phyloP scores from a whole-genome alignment of 2,113 vertebrate genomes.

The Oryzias javanicus region DNA sequence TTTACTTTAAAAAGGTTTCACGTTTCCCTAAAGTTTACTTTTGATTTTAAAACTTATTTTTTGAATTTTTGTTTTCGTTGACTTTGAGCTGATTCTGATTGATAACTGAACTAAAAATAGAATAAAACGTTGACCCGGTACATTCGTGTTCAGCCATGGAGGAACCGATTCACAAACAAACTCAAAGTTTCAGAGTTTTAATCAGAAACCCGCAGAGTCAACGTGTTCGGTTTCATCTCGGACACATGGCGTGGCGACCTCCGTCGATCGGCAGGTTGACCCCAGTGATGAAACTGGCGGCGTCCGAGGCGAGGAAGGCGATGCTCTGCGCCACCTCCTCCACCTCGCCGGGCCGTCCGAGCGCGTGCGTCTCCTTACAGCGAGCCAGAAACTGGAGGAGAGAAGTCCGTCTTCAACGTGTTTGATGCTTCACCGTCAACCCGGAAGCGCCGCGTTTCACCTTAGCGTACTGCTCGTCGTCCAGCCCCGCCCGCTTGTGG shows the following conservation, averaged over 20 bases:
- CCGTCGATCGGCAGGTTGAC: conserved; percentile 81
- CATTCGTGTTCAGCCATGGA: too few relatives aligned
- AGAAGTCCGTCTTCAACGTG: neutral
- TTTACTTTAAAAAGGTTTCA: too few relatives aligned
- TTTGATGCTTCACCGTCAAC: too few relatives aligned
- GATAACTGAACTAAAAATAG: too few relatives aligned
- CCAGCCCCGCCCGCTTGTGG: conserved; percentile 79
- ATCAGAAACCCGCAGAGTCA: conserved; percentile 6
- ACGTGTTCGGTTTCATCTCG: conserved; percentile 50
- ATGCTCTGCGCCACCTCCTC: conserved; percentile 82
- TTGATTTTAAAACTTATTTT: too few relatives aligned
- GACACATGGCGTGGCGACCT: conserved; percentile 83
- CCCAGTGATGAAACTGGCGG: conserved; percentile 81
- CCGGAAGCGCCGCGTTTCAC: conserved; percentile 31
- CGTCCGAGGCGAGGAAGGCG: conserved; percentile 82
- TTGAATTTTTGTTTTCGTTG: too few relatives aligned
- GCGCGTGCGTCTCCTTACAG: conserved; percentile 77
- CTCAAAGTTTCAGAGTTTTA: conserved; percentile 17
- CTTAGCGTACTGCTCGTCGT: conserved; percentile 77
- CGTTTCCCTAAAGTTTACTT: too few relatives aligned
- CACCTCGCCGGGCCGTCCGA: conserved; percentile 79
- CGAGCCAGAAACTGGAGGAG: conserved; percentile 66
- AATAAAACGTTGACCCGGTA: too few relatives aligned
- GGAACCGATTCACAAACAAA: too few relatives aligned
- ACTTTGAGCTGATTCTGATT: too few relatives aligned